A percentile compares a stretch with the other conserved stretches of the same genome.
Conservation (phyloP, 2,797 vertebrate genomes). For the Chiloscyllium punctatum region DNA sequence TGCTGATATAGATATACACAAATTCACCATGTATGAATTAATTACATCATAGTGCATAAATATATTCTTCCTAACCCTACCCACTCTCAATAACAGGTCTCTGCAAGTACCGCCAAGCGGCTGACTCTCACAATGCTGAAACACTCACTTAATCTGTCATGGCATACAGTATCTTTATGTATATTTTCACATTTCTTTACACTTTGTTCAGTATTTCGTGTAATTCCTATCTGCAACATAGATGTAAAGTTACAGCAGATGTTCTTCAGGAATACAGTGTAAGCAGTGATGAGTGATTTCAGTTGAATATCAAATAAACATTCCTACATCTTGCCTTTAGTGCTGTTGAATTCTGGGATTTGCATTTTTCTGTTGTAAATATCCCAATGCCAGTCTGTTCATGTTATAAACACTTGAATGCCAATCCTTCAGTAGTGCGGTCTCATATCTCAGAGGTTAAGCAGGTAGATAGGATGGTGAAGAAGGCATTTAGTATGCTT, state of each 20-base stretch:
- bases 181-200: background rate
- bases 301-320: background rate
- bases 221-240: background rate
- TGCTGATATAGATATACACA: background rate
- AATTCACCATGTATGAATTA: background rate
- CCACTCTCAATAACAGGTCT: background rate
- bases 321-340: background rate
- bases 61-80: background rate
- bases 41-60: background rate
- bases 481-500: no score
- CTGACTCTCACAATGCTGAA: background rate
- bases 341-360: background rate
- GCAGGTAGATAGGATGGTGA: no score
- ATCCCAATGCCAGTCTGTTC: background rate
- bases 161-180: background rate
- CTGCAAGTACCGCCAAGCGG: background rate
- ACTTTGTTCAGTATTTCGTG: background rate
- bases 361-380: background rate
- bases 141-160: background rate
- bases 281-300: background rate
- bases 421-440: background rate
- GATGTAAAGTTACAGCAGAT: background rate
- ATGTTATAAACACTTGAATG: no score
- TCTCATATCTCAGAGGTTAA: background rate
- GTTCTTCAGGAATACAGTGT: background rate